Evolutionary conservation across 2,888 invertebrate genomes (phyloP), one percentile per base, ranked within the genome.

Genomic region (Luperina nickerlii): DNA sequence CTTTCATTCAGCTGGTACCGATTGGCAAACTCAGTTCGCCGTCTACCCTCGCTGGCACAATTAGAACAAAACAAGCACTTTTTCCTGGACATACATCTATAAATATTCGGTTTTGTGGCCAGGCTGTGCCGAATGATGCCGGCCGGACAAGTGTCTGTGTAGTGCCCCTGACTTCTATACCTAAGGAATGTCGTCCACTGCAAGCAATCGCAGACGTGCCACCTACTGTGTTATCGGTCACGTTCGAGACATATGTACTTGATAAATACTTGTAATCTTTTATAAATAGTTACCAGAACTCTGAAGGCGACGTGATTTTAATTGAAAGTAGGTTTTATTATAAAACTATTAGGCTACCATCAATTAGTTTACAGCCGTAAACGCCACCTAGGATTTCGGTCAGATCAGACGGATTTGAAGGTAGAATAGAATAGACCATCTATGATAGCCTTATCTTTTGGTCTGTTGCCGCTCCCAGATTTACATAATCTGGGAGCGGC

Each of bases 181-280:
- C 57, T 57, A 18, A 24, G 9, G 45, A 20, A 63, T 78, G 15
- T 54, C 9, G 13, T 18, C 9, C 24, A 51, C 32, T 63, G 51
- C 15, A 24, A 38, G 38, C 38, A 24, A 71, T 68, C 20, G 6
- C 66, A 85, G 48, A 85, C 85, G 79, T 85, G 85, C 72, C 15
- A 45, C 67, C 63, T 48, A 13, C 42, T 9, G 9, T n/a, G 24
- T 75, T 88, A 83, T 84, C 86, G 74, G 86, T 79, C 87, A 88
- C 88, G 88, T 88, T 42, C 73, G 79, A 63, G 69, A 42, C 68
- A 45, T 24, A 48, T 67, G 76, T 76, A 32, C 32, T 32, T 32
- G 83, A 32, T 78, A 83, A 24, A 5, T 67, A 27, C 38, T n/a
- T 76, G 27, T 82, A 27, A 76, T 71, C 66, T 71, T 45, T 27